Percentiles rank a stretch among this genome's conserved stretches.
Conservation (phyloP, 1,140 invertebrate species). For the Drosophila paulistorum region DNA sequence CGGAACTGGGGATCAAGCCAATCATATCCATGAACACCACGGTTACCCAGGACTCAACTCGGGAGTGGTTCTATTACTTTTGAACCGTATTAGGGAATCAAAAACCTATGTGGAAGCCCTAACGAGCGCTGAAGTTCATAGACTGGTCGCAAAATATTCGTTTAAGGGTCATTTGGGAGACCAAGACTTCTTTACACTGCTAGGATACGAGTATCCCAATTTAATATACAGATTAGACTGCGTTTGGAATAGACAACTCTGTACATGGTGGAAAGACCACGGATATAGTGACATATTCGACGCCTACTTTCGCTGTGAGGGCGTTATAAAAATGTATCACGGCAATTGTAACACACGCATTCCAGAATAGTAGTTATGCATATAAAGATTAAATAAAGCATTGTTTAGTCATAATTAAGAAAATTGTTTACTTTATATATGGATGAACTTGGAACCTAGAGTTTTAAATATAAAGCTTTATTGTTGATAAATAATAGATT, state of each 20-base stretch:
- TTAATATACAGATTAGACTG: conserved; percentile 91
- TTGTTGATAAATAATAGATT: conserved; percentile 43
- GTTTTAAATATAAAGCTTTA: conserved; percentile 2
- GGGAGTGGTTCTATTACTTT: conserved; percentile 90
- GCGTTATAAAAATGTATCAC: conserved; percentile 90
- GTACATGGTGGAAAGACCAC: conserved; percentile 92
- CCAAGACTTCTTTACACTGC: conserved; percentile 93
- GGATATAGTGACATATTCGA: conserved; percentile 91
- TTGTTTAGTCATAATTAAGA: conserved; percentile 46
- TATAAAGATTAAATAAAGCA: conserved; percentile 45
- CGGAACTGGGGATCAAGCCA: conserved; percentile 41
- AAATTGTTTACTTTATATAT: not conserved
- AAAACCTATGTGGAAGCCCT: conserved; percentile 85
- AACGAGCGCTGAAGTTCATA: conserved; percentile 84
- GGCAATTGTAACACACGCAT: conserved; percentile 93
- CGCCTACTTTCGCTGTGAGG: conserved; percentile 89
- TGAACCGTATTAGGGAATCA: conserved; percentile 88
- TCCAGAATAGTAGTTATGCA: conserved; percentile 83
- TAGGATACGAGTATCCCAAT: conserved; percentile 88
- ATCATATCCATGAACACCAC: conserved; percentile 52
- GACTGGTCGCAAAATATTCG: conserved; percentile 88
- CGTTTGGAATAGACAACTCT: conserved; percentile 93
- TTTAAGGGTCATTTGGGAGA: conserved; percentile 93
- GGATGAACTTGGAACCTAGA: not conserved
- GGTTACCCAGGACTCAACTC: conserved; percentile 93